Base-by-base conservation (phyloP, 2,797 vertebrate species). In the Smutsia gigantea region DNA sequence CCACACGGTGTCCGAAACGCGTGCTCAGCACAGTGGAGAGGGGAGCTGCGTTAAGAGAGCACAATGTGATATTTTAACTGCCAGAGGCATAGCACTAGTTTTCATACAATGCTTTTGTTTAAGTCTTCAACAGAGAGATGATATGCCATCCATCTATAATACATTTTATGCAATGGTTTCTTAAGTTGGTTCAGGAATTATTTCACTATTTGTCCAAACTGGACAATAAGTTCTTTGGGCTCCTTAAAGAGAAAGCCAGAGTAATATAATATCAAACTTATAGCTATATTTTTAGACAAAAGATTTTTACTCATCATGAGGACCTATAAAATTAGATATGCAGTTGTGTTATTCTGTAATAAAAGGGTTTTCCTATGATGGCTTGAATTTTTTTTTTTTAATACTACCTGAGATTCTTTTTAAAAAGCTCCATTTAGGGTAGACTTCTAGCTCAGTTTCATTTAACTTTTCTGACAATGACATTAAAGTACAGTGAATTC, bases 1-100 rank as follows among this genome's bases (percentile, higher is more conserved):
- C 99, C 0, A 98, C 95, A 25, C 99, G 99, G 95, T 98, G 99
- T 81, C 99, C 99, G 0, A 99, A 99, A 53, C 99, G 99, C 84
- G 99, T 99, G 98, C 99, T 99, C 97, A 99, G 98, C 72, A 99
- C 55, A 0, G 99, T 99, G 10, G 99, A 99, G 87, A 99, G 97
- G 3, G 99, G 99, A 34, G 99, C 99, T 99, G 98, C 1, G 11
- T 46, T 46, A 46, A 46, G 11, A 46, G 46, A 46, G 46, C 46
- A 46, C n/a, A 34, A 53, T 63, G 9, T 3, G 0, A 0, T 1
- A 23, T 5, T 15, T 49, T 27, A 53, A 19, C n/a, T n/a, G 9
- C 9, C 31, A 23, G 71, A 81, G 72, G 64, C 13, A 0, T 1
- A 4, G 39, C 0, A 19, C 29, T 0, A 19, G 66, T 81, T 63